Conservation (phyloP, 2,888 invertebrate species). For the Netelia fuscicornis region DNA sequence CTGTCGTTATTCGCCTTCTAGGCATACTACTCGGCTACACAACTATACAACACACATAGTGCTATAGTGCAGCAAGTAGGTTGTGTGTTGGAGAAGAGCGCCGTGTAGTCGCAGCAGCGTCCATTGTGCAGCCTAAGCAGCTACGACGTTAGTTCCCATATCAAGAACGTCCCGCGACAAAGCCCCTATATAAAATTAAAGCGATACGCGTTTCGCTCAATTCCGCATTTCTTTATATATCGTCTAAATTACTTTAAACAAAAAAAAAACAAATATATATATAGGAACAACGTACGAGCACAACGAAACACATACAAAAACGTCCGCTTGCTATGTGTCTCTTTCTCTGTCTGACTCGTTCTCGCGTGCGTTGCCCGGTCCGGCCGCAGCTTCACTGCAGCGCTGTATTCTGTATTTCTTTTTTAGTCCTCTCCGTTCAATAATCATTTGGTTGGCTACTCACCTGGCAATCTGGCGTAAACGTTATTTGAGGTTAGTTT, state of each 20-base stretch:
- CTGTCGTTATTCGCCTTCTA: conserved; percentile 17
- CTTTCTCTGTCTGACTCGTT: conserved; percentile 36
- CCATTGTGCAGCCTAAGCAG: conserved; percentile 58
- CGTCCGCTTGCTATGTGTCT: not conserved
- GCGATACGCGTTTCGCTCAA: conserved; percentile 53
- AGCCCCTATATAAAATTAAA: conserved; percentile 53
- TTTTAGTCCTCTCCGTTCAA: conserved; percentile 65
- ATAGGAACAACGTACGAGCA: not conserved
- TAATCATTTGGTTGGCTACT: conserved; percentile 70
- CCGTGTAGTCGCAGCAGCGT: conserved; percentile 35
- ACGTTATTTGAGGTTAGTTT: conserved; percentile 67
- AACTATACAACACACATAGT: not conserved
- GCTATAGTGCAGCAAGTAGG: conserved; percentile 9
- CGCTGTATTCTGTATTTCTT: conserved; percentile 59
- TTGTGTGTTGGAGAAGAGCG: conserved; percentile 18
- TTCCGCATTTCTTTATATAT: conserved; percentile 35
- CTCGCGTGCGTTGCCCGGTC: conserved; percentile 51
- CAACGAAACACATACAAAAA: conserved; percentile 10
- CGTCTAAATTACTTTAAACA: conserved; percentile 20
- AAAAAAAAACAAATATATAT: not conserved
- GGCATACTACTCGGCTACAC: conserved; percentile 7
- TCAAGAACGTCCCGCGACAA: conserved; percentile 57
- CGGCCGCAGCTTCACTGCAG: conserved; percentile 66
- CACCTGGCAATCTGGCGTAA: conserved; percentile 68
- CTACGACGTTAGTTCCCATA: conserved; percentile 60